Base-by-base conservation (phyloP, 1,140 invertebrate genomes). In the Stratiolaelaps scimitus region DNA sequence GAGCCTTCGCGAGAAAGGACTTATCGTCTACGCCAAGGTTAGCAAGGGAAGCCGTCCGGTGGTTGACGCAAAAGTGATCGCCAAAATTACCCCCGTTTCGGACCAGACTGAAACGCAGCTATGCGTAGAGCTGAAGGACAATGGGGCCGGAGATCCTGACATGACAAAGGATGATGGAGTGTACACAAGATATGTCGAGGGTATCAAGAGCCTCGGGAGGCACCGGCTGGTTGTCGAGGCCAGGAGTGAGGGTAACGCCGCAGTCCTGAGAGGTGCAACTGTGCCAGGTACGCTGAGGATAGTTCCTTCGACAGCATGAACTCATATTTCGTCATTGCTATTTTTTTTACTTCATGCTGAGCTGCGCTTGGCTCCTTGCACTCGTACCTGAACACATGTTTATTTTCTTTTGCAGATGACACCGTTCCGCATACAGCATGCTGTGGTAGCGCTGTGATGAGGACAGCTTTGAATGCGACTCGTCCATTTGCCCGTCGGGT, bases 401-500 rank as follows among this genome's bases (percentile, higher is more conserved):
- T 40, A 40, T 40, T 40, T 40, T 6, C 4, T 40, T 40, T 60
- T 60, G 2, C 53, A 60, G 53, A 60, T 60, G 53, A 60, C 53
- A 60, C 53, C 23, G 53, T 60, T 26, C 53, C 53, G 6, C 53
- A 60, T 23, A 60, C 53, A 26, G 26, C 53, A 4, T 60, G 53
- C 34, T 60, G 53, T 23, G 53, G 53, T 15, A 60, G 53, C 23
- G 53, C 53, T 4, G 34, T 60, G 1, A 60, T 60, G 53, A 26
- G 53, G 34, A 60, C 53, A 34, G 53, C 53, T 23, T 34, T 60
- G 1, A 60, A 60, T 34, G 34, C 53, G 2, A 60, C 53, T 26
- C 26, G 34, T 29, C 53, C 53, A 34, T 60, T 60, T 60, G 26
- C 53, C 26, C 53, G 53, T 60, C 53, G 53, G 26, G 53, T 60